Percentiles rank a stretch among this genome's conserved stretches.
These are phyloP conservation scores for Bhutanitis thaidina DNA, from an alignment of 2,888 invertebrate genomes.

Conservation along the genomic window DNA sequence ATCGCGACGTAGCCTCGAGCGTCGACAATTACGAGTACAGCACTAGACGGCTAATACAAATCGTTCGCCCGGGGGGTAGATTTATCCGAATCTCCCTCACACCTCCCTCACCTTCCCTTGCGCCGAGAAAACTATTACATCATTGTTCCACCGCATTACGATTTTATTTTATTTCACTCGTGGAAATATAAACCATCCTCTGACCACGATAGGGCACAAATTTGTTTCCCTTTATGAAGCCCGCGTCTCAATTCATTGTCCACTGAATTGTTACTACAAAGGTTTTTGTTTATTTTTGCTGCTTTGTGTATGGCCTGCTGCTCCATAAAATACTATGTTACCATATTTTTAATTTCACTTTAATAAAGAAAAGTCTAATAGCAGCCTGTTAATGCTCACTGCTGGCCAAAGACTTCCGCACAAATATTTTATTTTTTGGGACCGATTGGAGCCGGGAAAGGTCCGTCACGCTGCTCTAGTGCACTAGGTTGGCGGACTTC, in stretches of 20 bases:
- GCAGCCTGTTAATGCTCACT: no score
- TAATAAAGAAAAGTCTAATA: background rate
- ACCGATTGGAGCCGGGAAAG: no score
- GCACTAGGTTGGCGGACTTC: no score
- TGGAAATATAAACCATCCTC: slow-evolving; percentile 38
- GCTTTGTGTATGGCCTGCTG: slow-evolving; percentile 19
- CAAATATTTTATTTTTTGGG: no score
- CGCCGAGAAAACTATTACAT: slow-evolving; percentile 63
- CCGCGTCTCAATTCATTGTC: slow-evolving; percentile 20
- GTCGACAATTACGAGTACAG: slow-evolving; percentile 74
- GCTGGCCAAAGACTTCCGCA: no score
- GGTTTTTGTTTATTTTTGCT: slow-evolving; percentile 34
- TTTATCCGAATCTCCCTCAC: slow-evolving; percentile 52
- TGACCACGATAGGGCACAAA: slow-evolving; percentile 35
- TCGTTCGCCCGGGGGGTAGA: slow-evolving; percentile 70
- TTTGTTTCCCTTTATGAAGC: slow-evolving; percentile 31
- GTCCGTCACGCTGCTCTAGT: no score
- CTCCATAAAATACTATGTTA: slow-evolving; percentile 6
- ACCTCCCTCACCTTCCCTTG: slow-evolving; percentile 39
- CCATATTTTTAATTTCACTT: slow-evolving; percentile 2
- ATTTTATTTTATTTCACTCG: slow-evolving; percentile 44
- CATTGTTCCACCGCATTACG: slow-evolving; percentile 46
- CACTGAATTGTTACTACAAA: slow-evolving; percentile 21
- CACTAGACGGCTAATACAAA: slow-evolving; percentile 77
- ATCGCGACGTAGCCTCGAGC: slow-evolving; percentile 52